These are phyloP conservation scores for Microchirus variegatus DNA, from an alignment of 2,797 vertebrate species.

Conservation along the genomic window DNA sequence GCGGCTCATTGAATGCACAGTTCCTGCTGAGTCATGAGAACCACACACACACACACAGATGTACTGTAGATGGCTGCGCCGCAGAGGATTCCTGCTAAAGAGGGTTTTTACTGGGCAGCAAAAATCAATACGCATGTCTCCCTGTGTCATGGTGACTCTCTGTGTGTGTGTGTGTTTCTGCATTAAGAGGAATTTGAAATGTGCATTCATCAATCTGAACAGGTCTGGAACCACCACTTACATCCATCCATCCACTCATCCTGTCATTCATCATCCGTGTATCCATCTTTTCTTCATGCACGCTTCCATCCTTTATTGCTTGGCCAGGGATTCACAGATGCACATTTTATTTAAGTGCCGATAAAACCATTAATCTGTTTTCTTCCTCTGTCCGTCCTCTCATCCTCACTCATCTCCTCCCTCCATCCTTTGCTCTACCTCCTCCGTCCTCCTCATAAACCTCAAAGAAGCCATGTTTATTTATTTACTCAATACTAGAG, in stretches of 20 bases:
- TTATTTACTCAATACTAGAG: constrained; percentile 22
- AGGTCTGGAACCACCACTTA: constrained; percentile 15
- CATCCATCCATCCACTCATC: constrained; percentile 19
- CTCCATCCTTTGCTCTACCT: background rate
- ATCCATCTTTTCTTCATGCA: background rate
- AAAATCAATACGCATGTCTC: constrained; percentile 30
- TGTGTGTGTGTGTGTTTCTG: constrained; percentile 41
- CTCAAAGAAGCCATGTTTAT: constrained; percentile 67
- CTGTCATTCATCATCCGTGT: background rate
- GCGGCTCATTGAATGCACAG: constrained; percentile 16
- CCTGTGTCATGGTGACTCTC: background rate
- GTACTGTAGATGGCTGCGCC: background rate
- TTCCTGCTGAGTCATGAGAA: constrained; percentile 60
- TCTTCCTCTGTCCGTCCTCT: background rate
- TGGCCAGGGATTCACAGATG: constrained; percentile 1
- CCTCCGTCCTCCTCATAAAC: constrained; percentile 25
- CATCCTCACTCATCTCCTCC: background rate
- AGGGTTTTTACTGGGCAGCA: constrained; percentile 3
- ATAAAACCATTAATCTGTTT: background rate
- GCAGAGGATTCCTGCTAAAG: constrained; percentile 4
- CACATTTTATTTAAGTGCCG: background rate
- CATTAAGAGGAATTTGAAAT: constrained; percentile 71
- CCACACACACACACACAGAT: background rate
- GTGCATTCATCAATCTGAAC: constrained; percentile 64
- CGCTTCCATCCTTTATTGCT: background rate